A percentile compares a stretch with the other conserved stretches of the same genome.
Evolutionary conservation across 1,140 invertebrate species (phyloP).

Genomic region (Psilanteris sp.): DNA sequence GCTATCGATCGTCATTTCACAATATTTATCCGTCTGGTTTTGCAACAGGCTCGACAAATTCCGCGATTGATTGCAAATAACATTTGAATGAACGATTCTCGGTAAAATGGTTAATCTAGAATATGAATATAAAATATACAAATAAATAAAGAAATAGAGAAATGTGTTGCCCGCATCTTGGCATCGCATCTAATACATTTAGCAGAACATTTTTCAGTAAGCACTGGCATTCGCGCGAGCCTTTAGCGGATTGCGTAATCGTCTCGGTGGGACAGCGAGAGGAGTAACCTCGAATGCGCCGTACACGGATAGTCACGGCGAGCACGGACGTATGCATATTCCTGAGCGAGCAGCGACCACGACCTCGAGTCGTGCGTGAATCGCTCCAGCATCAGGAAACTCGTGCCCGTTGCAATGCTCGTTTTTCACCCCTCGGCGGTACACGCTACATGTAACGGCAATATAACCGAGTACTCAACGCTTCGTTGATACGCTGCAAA

Average conservation of each 20-base stretch:
- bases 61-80: not conserved
- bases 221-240: constrained; percentile 26
- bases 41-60: not conserved
- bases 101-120: constrained; percentile 11
- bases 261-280: constrained; percentile 46
- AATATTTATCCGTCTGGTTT: not conserved
- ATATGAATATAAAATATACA: constrained; percentile 9
- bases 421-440: constrained; percentile 60
- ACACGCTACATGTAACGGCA: constrained; percentile 58
- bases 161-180: not conserved
- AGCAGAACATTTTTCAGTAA: constrained; percentile 8
- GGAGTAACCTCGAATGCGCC: constrained; percentile 50
- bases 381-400: constrained; percentile 61
- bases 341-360: constrained; percentile 26
- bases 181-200: constrained; percentile 16
- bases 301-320: constrained; percentile 22
- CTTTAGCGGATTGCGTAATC: constrained; percentile 53
- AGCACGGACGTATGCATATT: constrained; percentile 36
- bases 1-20: not conserved
- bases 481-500: constrained; percentile 60
- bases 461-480: constrained; percentile 53
- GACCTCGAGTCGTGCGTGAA: constrained; percentile 62
- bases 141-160: constrained; percentile 3
- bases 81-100: not conserved
- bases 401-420: constrained; percentile 53